Base-by-base conservation (phyloP, 2,113 vertebrate species). In the Cyanistes caeruleus region DNA sequence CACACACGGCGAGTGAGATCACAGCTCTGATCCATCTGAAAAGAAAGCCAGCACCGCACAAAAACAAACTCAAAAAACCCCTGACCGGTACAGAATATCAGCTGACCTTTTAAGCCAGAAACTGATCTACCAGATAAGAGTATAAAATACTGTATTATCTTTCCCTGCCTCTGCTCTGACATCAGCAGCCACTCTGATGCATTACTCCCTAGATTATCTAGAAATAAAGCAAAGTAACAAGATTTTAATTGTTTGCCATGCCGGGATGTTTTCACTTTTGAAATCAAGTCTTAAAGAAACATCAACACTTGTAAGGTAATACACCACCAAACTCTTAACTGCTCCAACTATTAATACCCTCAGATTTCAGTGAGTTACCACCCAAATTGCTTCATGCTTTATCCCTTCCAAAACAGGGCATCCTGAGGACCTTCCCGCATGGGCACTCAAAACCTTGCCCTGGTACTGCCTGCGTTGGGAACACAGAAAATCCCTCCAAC, bases 91-190 rank as follows among this genome's bases (percentile, higher is more conserved):
- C 70, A 87, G 52, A 94, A n/a, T 64, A 78, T 46, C 73, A 89
- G 59, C 77, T 87, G 77, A 89, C 62, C 70, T 82, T 82, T 73
- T 79, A 84, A 76, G 37, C 37, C 81, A 82, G 65, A 81, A 75
- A 82, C 51, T n/a, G 37, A 91, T 72, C 49, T 39, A 68, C 41
- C 41, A 82, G 80, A 75, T 52, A 86, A 87, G 13, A 33, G 64
- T 39, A 65, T 64, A 62, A 90, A 93, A 89, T 33, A 28, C 58
- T 25, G 56, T 15, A 72, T 82, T 89, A 82, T 73, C 65, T 78
- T 49, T 23, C 68, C 51, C 76, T 41, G 56, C 33, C 62, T 69
- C 49, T 68, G 37, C 84, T 79, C 84, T 46, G 41, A 51, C 41
- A 89, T 39, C 69, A 87, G 73, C 80, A 63, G 43, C 37, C 19